Conservation (phyloP, 1,140 invertebrate genomes). For the Eumeta japonica region DNA sequence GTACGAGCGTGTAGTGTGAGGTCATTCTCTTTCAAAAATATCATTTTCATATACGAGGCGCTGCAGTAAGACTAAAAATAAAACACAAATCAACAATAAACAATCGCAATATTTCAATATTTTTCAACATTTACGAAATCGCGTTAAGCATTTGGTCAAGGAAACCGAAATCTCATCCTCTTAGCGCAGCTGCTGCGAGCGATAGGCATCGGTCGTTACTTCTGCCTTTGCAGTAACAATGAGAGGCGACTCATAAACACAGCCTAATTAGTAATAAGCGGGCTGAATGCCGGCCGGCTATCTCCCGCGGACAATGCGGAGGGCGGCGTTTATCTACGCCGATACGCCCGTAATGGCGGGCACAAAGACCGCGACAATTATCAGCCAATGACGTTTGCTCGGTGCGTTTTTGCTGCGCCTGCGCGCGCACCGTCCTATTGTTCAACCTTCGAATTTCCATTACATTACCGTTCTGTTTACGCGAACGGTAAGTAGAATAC, state of each 20-base stretch:
- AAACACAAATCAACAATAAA: no score
- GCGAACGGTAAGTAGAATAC: not conserved
- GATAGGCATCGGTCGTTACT: no score
- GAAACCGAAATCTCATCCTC: no score
- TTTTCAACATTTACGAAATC: no score
- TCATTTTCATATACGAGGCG: no score
- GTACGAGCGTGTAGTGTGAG: no score
- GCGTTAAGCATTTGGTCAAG: no score
- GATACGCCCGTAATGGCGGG: constrained; percentile 35
- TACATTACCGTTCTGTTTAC: constrained; percentile 9
- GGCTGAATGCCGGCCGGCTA: constrained; percentile 46
- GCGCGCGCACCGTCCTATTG: not conserved
- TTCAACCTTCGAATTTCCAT: not conserved
- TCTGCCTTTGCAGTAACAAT: no score
- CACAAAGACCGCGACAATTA: constrained; percentile 53
- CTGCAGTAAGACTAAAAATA: no score
- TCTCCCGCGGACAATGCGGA: constrained; percentile 44
- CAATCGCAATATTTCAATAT: no score
- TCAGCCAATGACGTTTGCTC: constrained; percentile 34
- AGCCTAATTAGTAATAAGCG: constrained; percentile 56
- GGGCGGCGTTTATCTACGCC: constrained; percentile 50
- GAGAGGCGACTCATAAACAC: constrained; percentile 50
- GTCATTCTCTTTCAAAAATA: no score
- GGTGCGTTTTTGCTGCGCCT: constrained; percentile 17
- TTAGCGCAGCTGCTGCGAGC: no score